Base-by-base conservation (phyloP, 2,113 vertebrate genomes). In the Oreochromis spilurus region DNA sequence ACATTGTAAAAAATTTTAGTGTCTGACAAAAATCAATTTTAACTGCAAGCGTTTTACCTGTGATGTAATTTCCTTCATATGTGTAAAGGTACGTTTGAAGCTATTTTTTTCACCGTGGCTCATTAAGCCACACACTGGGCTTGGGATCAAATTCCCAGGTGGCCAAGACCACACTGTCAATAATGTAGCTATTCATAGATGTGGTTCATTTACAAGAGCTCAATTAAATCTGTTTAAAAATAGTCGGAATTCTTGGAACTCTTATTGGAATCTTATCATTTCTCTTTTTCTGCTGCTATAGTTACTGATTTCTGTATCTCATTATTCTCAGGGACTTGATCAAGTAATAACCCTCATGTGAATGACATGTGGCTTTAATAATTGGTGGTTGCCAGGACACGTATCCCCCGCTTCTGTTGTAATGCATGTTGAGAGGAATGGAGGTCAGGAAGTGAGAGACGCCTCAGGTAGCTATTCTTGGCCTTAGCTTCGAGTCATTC, bases 231-330 rank as follows among this genome's bases (percentile, higher is more conserved):
- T 7, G 14, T 3, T 48, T 45, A 50, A 50, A 77, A 77, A 31
- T 31, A 50, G 70, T 50, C 45, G 12, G 26, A n/a, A 19, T 31
- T 31, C 26, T 12, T 7, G 45, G 26, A 38, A 77, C 16, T 77
- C 26, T 31, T 50, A 12, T 77, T 34, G 17, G 26, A 52, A 19
- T 31, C 45, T 52, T 52, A 34, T 50, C 26, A 13, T n/a, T 77
- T 31, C 12, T 31, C 45, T 89, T 83, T 78, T 84, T 67, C 34
- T 79, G 57, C 90, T 89, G 57, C 75, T 84, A 81, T 93, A 93
- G 94, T 92, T 91, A 92, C 87, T 93, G 88, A 85, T 94, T 93
- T 81, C 87, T 89, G 91, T 87, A 36, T 83, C 88, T 93, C 89
- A 83, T 94, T 93, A 90, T 91, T 92, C 84, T 81, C 60, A 9